Evolutionary conservation across 2,113 vertebrate species (phyloP), one percentile per base, ranked within the genome.

Genomic region (Phalacrocorax aristotelis): DNA sequence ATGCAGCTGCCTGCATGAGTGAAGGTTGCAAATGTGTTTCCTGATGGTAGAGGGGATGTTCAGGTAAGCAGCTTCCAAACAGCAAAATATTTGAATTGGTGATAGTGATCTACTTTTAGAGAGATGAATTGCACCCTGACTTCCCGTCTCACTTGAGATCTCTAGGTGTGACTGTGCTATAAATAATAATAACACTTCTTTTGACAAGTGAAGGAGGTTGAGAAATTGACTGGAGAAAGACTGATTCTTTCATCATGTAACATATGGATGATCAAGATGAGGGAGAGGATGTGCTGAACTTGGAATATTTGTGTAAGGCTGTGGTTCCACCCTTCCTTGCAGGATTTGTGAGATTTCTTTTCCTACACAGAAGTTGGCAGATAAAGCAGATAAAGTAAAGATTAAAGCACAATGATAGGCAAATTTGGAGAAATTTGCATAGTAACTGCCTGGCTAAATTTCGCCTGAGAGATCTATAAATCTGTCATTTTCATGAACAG

Each of bases 121-220:
- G 62, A 87, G 49, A n/a, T 44, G 55, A 87, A 79, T 78, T 78
- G 25, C 51, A 82, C n/a, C 7, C 25, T 85, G 58, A 76, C 66
- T 90, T 93, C 48, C 54, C 6, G 2, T 79, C 44, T 78, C 32
- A 21, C 26, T 82, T 82, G 44, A 51, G 32, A 82, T 68, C 38
- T 82, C 18, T 82, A 55, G 38, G 26, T 87, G 48, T 58, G 89
- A 66, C 34, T 46, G 79, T 57, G 29, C 55, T 95, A 82, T 79
- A 89, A 93, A 84, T 93, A 96, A 92, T 65, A 86, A 89, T n/a
- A 74, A 9, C 62, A 83, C 29, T 85, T 84, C n/a, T 83, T 93
- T 66, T 83, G 61, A 89, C 48, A 82, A 71, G 87, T 68, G 74
- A 83, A 62, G 65, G 74, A 76, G 44, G 54, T 48, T 91, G 77